phyloP scores from a whole-genome alignment of 1,140 invertebrate genomes.

The Aphelenchoides besseyi region DNA sequence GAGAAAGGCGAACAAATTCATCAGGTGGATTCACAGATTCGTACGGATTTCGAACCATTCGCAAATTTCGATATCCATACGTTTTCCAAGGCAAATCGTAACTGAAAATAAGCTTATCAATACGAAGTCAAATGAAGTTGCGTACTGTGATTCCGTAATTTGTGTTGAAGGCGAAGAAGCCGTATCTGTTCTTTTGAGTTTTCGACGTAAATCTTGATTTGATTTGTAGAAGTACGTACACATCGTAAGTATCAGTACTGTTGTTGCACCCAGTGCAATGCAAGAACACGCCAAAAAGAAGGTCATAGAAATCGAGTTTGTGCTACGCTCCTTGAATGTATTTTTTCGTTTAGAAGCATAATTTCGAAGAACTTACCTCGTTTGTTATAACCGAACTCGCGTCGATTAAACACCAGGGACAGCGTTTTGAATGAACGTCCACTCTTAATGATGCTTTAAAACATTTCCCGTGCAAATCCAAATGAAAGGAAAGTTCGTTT shows the following conservation, averaged over 20 bases:
- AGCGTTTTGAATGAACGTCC: background rate
- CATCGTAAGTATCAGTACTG: background rate
- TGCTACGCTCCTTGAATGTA: background rate
- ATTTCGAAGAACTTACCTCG: no score
- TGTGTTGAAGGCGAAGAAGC: constrained; percentile 3
- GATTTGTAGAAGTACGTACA: background rate
- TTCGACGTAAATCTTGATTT: background rate
- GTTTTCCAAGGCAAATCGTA: constrained; percentile 13
- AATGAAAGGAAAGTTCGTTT: background rate
- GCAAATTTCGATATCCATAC: background rate
- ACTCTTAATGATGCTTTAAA: background rate
- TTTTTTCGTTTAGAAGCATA: no score
- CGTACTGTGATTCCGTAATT: constrained; percentile 14
- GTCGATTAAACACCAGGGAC: constrained; percentile 5
- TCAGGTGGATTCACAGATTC: background rate
- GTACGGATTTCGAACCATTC: constrained; percentile 1
- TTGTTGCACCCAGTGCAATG: background rate
- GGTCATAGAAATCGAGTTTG: background rate
- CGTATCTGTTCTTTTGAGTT: background rate
- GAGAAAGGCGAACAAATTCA: background rate
- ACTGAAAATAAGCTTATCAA: background rate
- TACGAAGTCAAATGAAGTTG: background rate
- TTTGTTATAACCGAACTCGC: background rate
- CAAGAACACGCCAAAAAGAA: background rate
- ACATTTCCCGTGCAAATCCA: background rate